Evolutionary conservation across 1,140 invertebrate genomes (phyloP).

Genomic region (Drosophila navojoa): DNA sequence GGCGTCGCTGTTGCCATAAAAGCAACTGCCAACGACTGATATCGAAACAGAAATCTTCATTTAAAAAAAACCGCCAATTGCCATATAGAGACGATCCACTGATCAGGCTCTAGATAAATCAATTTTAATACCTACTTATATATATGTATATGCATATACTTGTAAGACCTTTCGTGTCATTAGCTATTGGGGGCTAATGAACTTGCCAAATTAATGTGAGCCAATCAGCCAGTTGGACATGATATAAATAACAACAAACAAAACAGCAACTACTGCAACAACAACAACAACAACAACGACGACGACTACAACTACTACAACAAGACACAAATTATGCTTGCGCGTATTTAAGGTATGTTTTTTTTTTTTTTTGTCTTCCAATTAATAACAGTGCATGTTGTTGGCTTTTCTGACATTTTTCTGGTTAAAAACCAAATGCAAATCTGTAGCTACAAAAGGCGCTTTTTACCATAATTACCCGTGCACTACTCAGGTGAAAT

Average conservation of each 20-base stretch:
- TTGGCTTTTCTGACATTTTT: constrained; percentile 4
- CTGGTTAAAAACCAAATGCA: constrained; percentile 31
- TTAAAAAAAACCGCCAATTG: constrained; percentile 40
- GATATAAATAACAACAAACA: constrained; percentile 24
- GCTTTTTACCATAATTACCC: constrained; percentile 46
- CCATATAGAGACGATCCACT: constrained; percentile 36
- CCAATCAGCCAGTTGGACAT: constrained; percentile 35
- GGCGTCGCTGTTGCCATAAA: constrained; percentile 55
- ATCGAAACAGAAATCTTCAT: constrained; percentile 52
- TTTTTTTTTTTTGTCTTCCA: constrained; percentile 8
- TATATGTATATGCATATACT: neutral
- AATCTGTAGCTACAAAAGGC: constrained; percentile 27
- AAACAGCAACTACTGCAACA: neutral
- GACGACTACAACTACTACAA: neutral
- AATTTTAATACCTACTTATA: constrained; percentile 25
- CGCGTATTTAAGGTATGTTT: constrained; percentile 41
- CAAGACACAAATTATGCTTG: constrained; percentile 22
- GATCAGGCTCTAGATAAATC: constrained; percentile 40
- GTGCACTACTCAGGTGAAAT: constrained; percentile 43
- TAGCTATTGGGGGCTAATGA: constrained; percentile 46
- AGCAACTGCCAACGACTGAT: constrained; percentile 32
- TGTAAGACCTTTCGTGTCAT: constrained; percentile 4
- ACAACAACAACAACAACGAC: constrained; percentile 1
- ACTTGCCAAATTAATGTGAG: constrained; percentile 45
- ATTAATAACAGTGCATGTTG: constrained; percentile 38